Percentiles rank a stretch among this genome's conserved stretches.
phyloP scores from a whole-genome alignment of 2,888 invertebrate genomes.

The Aspidiotus rigidus region DNA sequence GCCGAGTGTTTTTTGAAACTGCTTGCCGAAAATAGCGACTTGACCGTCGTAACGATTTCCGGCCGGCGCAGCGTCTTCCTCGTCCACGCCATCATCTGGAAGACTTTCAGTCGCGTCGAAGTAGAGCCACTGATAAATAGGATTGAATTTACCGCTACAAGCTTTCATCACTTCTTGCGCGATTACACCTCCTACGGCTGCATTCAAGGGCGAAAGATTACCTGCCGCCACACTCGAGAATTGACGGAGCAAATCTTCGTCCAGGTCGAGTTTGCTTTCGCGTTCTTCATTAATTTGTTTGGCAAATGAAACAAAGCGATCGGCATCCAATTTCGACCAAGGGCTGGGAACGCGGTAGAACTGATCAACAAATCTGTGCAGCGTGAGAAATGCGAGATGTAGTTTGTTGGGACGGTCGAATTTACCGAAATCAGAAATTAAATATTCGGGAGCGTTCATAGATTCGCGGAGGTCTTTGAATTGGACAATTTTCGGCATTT shows the following conservation, averaged over 20 bases:
- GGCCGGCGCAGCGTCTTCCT: slow-evolving; percentile 59
- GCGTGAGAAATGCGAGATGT: slow-evolving; percentile 74
- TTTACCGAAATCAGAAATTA: slow-evolving; percentile 87
- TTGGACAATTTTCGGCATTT: slow-evolving; percentile 76
- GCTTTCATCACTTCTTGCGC: slow-evolving; percentile 99
- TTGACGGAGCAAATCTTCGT: slow-evolving; percentile 56
- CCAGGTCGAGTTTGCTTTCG: slow-evolving; percentile 56
- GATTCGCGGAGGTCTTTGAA: slow-evolving; percentile 75
- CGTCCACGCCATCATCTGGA: slow-evolving; percentile 60
- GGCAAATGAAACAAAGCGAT: slow-evolving; percentile 56
- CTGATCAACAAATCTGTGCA: slow-evolving; percentile 59
- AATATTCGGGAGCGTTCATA: slow-evolving; percentile 67
- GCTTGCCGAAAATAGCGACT: slow-evolving; percentile 81
- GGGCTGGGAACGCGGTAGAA: slow-evolving; percentile 63
- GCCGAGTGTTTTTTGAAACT: slow-evolving; percentile 76
- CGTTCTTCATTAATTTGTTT: slow-evolving; percentile 47
- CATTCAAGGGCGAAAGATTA: slow-evolving; percentile 80
- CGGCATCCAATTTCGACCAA: slow-evolving; percentile 65
- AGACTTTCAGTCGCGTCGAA: slow-evolving; percentile 93
- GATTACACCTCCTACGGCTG: slow-evolving; percentile 88
- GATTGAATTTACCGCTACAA: slow-evolving; percentile 89
- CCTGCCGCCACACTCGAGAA: slow-evolving; percentile 74
- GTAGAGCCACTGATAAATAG: slow-evolving; percentile 87
- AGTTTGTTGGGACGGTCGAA: slow-evolving; percentile 81
- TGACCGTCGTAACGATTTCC: slow-evolving; percentile 79